Conservation (phyloP, 2,113 vertebrate genomes). For the Ammodytes marinus region DNA sequence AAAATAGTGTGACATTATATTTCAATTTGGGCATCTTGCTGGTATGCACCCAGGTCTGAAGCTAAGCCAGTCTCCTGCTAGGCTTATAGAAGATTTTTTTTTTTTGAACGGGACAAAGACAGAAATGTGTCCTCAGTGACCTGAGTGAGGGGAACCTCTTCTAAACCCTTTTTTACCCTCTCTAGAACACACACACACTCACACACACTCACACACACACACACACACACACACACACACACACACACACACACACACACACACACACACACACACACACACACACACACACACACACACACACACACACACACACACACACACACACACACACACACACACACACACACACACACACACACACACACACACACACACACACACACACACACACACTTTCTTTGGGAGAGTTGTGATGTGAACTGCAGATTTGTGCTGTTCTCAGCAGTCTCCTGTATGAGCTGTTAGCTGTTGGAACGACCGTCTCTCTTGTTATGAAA, state of each 20-base stretch:
- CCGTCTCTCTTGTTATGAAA: constrained; percentile 54
- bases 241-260: too few relatives aligned
- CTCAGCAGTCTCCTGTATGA: constrained; percentile 59
- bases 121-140: constrained; percentile 27
- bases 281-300: background rate
- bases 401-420: constrained; percentile 55
- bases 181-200: constrained; percentile 13
- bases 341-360: too few relatives aligned
- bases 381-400: background rate
- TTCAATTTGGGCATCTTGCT: background rate
- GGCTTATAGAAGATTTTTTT: background rate
- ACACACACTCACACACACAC: background rate
- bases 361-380: background rate
- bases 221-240: too few relatives aligned
- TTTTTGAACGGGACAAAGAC: constrained; percentile 4
- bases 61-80: background rate
- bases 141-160: constrained; percentile 2
- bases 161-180: background rate
- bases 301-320: background rate
- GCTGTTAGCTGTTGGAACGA: constrained; percentile 2
- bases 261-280: too few relatives aligned
- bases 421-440: constrained; percentile 65
- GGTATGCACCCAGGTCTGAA: background rate
- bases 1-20: background rate
- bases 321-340: too few relatives aligned